Evolutionary conservation across 2,797 vertebrate genomes (phyloP), one percentile per base, ranked within the genome.

Genomic region (Bovichtus variegatus): DNA sequence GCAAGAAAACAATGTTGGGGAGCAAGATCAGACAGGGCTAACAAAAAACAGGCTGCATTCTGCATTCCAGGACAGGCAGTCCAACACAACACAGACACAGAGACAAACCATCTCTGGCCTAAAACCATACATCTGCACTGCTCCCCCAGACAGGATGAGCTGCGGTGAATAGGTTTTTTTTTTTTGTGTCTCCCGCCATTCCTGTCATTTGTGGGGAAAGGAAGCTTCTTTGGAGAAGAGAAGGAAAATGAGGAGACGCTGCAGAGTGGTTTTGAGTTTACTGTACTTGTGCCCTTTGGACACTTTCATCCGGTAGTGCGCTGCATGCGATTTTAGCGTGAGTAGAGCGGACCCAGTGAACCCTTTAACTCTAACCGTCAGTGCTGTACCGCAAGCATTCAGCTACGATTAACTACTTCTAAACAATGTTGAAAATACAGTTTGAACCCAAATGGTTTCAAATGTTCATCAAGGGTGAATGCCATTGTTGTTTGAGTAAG

Each of bases 21-120:
- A 90, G 76, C 76, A 34, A 75, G 71, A 88, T 87, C 81, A 87
- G 87, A 90, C 80, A 60, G 76, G 29, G 78, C 76, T 91, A 92
- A 93, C 85, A 86, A 60, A 89, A 92, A 92, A 83, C 92, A 91
- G 91, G 87, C 87, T 74, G 82, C 73, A 71, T 74, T 82, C 78
- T 84, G 76, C 87, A 89, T 93, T 91, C 89, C 87, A 83, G 68
- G 76, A 85, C 76, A 84, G 62, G 66, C 70, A 75, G 69, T 65
- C 72, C 80, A 83, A 89, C 79, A 89, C 83, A 83, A 83, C 76
- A 71, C 81, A 86, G 86, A 88, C 75, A 84, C 53, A 62, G 75
- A 89, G 74, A 76, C 74, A 76, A 63, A 88, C 49, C 77, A 84
- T 90, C 86, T 76, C 87, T 83, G 61, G 78, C 78, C 81, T 89